phyloP scores from a whole-genome alignment of 2,113 vertebrate genomes.

The Pholis gunnellus region DNA sequence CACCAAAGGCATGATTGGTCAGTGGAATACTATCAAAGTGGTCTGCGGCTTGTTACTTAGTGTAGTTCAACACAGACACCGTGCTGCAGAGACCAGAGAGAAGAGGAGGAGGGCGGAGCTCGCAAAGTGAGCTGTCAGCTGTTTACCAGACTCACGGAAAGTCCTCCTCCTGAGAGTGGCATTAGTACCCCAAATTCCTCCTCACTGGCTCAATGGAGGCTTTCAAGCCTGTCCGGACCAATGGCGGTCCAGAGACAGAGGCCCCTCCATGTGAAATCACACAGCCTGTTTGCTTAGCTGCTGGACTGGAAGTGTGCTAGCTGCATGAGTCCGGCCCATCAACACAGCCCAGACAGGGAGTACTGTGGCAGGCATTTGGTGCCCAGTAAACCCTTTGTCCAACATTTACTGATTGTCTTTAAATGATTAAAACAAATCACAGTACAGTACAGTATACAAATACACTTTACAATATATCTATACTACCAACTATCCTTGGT shows the following conservation, averaged over 20 bases:
- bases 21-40: conserved; percentile 28
- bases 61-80: conserved; percentile 41
- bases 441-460: background rate
- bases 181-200: conserved; percentile 76
- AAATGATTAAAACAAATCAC: background rate
- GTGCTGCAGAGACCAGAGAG: conserved; percentile 14
- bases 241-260: conserved; percentile 66
- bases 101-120: conserved; percentile 55
- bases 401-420: background rate
- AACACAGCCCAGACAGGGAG: conserved; percentile 16
- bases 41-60: conserved; percentile 40
- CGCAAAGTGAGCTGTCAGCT: conserved; percentile 68
- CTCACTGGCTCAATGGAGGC: conserved; percentile 76
- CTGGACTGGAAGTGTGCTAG: conserved; percentile 61
- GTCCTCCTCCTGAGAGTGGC: conserved; percentile 72
- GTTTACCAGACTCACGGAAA: conserved; percentile 78
- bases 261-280: conserved; percentile 70
- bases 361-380: conserved; percentile 46
- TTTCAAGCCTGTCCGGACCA: conserved; percentile 76
- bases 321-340: conserved; percentile 24
- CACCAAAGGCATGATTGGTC: conserved; percentile 59
- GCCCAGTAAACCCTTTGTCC: conserved; percentile 16
- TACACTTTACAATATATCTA: background rate
- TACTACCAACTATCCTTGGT: too few species aligned
- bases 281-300: conserved; percentile 83